Conservation (phyloP, 2,113 vertebrate species). For the Centropus unirufus region DNA sequence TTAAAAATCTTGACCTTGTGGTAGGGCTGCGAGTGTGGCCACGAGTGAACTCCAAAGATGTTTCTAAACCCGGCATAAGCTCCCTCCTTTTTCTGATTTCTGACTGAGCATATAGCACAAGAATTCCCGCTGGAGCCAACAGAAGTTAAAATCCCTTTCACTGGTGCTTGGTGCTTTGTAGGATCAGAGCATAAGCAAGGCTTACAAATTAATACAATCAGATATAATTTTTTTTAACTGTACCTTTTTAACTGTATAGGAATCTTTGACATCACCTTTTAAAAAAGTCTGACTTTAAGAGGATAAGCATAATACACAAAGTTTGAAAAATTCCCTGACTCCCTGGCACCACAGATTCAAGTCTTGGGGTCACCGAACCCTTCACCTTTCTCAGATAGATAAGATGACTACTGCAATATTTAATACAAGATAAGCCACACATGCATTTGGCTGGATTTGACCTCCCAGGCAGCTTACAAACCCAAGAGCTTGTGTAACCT, state of each 20-base stretch:
- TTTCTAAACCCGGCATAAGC: slow-evolving; percentile 1
- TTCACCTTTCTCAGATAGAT: slow-evolving; percentile 60
- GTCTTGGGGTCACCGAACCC: slow-evolving; percentile 6
- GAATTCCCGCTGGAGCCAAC: slow-evolving; percentile 2
- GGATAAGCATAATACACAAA: slow-evolving; percentile 47
- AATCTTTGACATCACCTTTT: neutral
- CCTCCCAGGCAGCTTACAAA: slow-evolving; percentile 63
- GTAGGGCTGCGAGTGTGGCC: neutral
- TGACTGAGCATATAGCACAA: neutral
- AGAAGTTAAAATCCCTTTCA: slow-evolving; percentile 11
- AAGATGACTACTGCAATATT: slow-evolving; percentile 65
- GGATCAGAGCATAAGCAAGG: slow-evolving; percentile 19
- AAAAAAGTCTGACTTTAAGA: slow-evolving; percentile 11
- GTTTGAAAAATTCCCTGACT: slow-evolving; percentile 51
- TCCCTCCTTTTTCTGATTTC: neutral
- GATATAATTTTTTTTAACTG: neutral
- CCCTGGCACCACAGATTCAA: slow-evolving; percentile 35
- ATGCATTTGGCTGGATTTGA: slow-evolving; percentile 66
- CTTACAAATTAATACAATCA: slow-evolving; percentile 46
- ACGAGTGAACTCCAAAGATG: neutral
- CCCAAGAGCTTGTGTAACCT: slow-evolving; percentile 54
- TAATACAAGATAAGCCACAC: slow-evolving; percentile 61
- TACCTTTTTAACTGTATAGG: neutral
- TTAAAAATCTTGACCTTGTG: slow-evolving; percentile 20
- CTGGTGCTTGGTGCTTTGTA: neutral